Evolutionary conservation across 2,888 invertebrate species (phyloP), one percentile per base, ranked within the genome.

Genomic region (Andrena fulva): DNA sequence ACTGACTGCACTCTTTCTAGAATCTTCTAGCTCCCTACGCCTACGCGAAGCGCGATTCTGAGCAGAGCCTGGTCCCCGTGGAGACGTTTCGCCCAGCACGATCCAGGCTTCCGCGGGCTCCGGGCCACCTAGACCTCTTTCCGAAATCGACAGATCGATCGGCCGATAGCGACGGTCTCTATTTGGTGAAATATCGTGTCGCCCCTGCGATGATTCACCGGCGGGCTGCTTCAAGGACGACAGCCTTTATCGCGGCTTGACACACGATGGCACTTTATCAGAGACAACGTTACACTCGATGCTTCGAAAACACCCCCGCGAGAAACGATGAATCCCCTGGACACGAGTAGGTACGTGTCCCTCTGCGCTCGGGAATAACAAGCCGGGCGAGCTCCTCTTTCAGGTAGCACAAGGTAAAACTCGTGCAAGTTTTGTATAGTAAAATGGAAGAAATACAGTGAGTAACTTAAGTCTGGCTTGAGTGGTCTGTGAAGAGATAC

Each of bases 131-230:
- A 29, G 16, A 33, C 5, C 20, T 50, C 48, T 64, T 20, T 54
- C 42, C 56, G 7, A 27, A 69, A 85, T 76, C 70, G 70, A 12
- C 29, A 72, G 75, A 86, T 80, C 54, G 66, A 31, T 8, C 24
- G 27, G 8, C 35, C 63, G 71, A 83, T 63, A 69, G 48, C 68
- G 63, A 67, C 27, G 35, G 50, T 5, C 7, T 27, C 35, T n/a
- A 5, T 35, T 31, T 24, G 35, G 59, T 42, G 31, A 70, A 78
- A 63, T 48, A 35, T 16, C 62, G 54, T 74, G 54, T 74, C 63
- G 54, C 31, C 69, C 29, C 42, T 73, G 24, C 52, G 60, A 83
- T 89, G 88, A 88, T 83, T 88, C 89, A 88, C 69, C 87, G 79
- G 31, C 56, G 77, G 42, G 29, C 54, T 74, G 35, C 59, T 67